Conservation (phyloP, 2,888 invertebrate species). For the Sisyra terminalis region DNA sequence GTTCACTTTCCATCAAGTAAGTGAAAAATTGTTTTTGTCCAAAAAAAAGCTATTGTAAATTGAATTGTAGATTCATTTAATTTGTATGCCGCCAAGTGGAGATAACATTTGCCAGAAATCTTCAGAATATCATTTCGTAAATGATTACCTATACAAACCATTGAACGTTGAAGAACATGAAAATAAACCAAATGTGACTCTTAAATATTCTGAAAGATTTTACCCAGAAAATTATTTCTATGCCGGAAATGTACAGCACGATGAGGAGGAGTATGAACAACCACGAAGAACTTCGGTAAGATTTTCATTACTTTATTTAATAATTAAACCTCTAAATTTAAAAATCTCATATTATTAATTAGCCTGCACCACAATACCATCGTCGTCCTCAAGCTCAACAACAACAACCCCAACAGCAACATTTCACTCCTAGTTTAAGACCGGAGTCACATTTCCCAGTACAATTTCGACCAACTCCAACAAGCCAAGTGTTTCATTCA, state of each 20-base stretch:
- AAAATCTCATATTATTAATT: too few relatives aligned
- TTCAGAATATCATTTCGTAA: conserved; percentile 79
- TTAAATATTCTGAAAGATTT: conserved; percentile 66
- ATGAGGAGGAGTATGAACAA: conserved; percentile 23
- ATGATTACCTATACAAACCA: conserved; percentile 81
- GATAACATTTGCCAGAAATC: conserved; percentile 84
- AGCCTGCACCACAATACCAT: background rate
- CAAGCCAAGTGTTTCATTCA: conserved; percentile 62
- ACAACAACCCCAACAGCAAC: conserved; percentile 19
- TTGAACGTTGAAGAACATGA: conserved; percentile 70
- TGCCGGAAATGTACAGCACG: conserved; percentile 35
- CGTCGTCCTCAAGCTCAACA: conserved; percentile 21
- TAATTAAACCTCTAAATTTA: too few relatives aligned
- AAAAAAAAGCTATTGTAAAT: too few relatives aligned
- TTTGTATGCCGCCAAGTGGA: conserved; percentile 81
- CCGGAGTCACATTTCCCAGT: conserved; percentile 24
- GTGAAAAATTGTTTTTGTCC: conserved; percentile 8
- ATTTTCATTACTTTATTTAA: background rate
- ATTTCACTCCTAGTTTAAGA: conserved; percentile 23
- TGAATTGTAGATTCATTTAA: conserved; percentile 65
- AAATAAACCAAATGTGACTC: conserved; percentile 59
- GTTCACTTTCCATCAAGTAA: conserved; percentile 74
- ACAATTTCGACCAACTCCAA: conserved; percentile 27
- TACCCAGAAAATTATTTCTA: conserved; percentile 66
- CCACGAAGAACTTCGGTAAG: conserved; percentile 22